A percentile compares a stretch with the other conserved stretches of the same genome.
Conservation (phyloP, 2,113 vertebrate genomes). For the Lophochroa leadbeateri region DNA sequence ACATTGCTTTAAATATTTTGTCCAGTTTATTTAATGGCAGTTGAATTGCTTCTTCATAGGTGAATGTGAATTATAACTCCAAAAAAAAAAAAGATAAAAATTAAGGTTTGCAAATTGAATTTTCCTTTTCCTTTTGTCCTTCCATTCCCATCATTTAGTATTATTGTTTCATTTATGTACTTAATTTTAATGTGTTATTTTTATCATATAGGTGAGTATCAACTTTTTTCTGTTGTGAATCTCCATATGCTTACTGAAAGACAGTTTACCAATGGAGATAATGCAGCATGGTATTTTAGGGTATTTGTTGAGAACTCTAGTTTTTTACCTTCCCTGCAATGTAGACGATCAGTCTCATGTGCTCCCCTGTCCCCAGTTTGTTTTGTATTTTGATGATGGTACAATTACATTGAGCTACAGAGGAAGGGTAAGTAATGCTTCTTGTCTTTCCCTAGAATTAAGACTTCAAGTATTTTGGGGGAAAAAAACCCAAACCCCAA, state of each 20-base stretch:
- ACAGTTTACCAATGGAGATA: not conserved
- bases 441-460: not conserved
- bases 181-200: not conserved
- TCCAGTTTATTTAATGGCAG: not conserved
- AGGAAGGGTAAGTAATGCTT: slow-evolving; percentile 35
- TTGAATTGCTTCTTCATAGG: not conserved
- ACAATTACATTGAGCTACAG: slow-evolving; percentile 26
- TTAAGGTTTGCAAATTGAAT: not conserved
- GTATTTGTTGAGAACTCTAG: not conserved
- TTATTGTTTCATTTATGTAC: not conserved
- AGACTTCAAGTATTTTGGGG: not conserved
- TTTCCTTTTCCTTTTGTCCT: not conserved
- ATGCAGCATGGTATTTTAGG: not conserved
- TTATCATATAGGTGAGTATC: slow-evolving; percentile 6
- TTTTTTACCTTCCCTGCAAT: not conserved
- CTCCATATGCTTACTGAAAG: not conserved
- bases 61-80: not conserved
- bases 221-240: not conserved
- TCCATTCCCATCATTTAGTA: not conserved
- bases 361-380: not conserved
- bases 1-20: not conserved
- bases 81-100: not conserved
- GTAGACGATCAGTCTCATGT: not conserved
- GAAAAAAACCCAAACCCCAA: not conserved
- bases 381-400: slow-evolving; percentile 47